These are phyloP conservation scores for Oreamnos americanus DNA, from an alignment of 2,113 vertebrate genomes.

Conservation along the genomic window DNA sequence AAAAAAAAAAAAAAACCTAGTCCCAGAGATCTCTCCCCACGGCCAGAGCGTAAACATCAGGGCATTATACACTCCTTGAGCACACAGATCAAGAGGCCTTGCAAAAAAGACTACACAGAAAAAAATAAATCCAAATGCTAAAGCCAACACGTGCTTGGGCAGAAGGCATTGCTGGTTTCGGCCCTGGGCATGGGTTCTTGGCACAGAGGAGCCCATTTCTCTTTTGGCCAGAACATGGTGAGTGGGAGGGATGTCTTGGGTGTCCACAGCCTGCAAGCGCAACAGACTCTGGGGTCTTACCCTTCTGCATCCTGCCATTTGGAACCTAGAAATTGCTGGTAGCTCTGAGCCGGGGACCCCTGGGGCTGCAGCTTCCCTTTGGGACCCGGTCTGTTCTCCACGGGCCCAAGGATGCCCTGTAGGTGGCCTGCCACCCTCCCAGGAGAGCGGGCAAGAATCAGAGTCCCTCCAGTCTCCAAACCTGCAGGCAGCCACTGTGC, in stretches of 20 bases:
- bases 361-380: not conserved
- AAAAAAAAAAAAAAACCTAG: not conserved
- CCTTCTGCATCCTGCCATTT: not conserved
- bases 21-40: not conserved
- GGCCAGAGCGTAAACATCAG: not conserved
- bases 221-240: not conserved
- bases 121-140: not conserved
- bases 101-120: not conserved
- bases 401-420: no score
- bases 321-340: not conserved
- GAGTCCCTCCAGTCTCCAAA: not conserved
- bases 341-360: not conserved
- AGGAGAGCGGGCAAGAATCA: not conserved
- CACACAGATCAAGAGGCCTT: not conserved
- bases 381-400: not conserved
- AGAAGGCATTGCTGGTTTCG: not conserved
- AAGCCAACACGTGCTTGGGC: not conserved
- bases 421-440: not conserved
- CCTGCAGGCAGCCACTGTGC: no score
- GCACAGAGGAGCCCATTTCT: not conserved
- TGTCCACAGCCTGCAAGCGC: not conserved
- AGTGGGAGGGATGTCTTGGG: not conserved
- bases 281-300: not conserved
- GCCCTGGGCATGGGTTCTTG: not conserved
- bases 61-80: not conserved